Conservation (phyloP, 2,797 vertebrate genomes). For the Ciconia nigra region DNA sequence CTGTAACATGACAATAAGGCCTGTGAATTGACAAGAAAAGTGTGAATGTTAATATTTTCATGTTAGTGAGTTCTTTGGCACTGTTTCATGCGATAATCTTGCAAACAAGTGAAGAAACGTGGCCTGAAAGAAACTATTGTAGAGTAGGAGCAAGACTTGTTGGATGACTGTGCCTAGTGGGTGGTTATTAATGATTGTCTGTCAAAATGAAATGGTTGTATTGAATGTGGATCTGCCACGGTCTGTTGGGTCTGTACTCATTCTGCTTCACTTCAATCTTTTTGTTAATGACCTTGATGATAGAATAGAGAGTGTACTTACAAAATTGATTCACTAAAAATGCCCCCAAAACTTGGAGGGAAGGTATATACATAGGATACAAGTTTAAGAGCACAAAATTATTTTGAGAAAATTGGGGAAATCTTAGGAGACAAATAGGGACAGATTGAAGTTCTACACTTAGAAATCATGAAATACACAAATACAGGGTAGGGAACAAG, state of each 20-base stretch:
- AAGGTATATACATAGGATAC: background rate
- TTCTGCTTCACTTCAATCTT: slow-evolving; percentile 35
- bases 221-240: background rate
- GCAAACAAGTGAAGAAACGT: background rate
- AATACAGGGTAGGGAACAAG: background rate
- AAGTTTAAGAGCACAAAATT: background rate
- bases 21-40: background rate
- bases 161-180: slow-evolving; percentile 12
- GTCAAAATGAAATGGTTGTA: slow-evolving; percentile 42
- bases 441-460: background rate
- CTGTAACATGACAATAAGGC: background rate
- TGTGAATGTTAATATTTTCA: background rate
- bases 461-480: background rate
- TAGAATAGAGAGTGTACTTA: background rate
- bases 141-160: background rate
- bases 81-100: background rate
- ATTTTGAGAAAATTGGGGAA: background rate
- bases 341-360: background rate
- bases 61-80: background rate
- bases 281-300: slow-evolving; percentile 39
- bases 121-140: background rate
- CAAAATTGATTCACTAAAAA: background rate
- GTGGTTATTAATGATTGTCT: slow-evolving; percentile 38
- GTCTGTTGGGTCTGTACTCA: slow-evolving; percentile 31
- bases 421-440: background rate